phyloP scores from a whole-genome alignment of 1,140 invertebrate species.

The Lordiphosa stackelbergi region DNA sequence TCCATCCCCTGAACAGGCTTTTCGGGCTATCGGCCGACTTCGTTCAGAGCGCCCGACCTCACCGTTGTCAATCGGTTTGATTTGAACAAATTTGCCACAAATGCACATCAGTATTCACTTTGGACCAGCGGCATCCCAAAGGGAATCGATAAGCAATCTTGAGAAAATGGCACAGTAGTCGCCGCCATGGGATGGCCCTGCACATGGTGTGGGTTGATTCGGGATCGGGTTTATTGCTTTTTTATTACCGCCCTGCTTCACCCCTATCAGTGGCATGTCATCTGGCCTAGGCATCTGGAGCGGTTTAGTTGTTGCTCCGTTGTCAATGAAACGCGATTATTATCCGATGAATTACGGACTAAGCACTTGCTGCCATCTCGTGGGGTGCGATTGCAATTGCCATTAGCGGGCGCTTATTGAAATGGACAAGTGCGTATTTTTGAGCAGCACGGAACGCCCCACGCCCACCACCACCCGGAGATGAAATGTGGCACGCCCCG shows the following conservation, averaged over 20 bases:
- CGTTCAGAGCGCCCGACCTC: slow-evolving; percentile 6
- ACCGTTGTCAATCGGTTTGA: slow-evolving; percentile 29
- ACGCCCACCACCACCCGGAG: neutral
- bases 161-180: neutral
- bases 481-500: slow-evolving; percentile 8
- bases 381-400: slow-evolving; percentile 6
- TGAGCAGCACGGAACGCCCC: slow-evolving; percentile 1
- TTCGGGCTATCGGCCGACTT: neutral
- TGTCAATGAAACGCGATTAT: slow-evolving; percentile 8
- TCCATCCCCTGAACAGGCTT: slow-evolving; percentile 24
- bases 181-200: slow-evolving; percentile 6
- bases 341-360: slow-evolving; percentile 18
- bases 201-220: slow-evolving; percentile 7
- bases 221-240: slow-evolving; percentile 19
- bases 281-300: slow-evolving; percentile 5
- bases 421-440: slow-evolving; percentile 33
- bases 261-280: slow-evolving; percentile 1
- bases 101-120: slow-evolving; percentile 22
- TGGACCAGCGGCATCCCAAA: slow-evolving; percentile 17
- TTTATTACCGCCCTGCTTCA: slow-evolving; percentile 22
- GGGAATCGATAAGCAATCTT: slow-evolving; percentile 40
- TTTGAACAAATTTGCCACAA: slow-evolving; percentile 58
- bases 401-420: slow-evolving; percentile 38
- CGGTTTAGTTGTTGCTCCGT: neutral
- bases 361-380: neutral